These are phyloP conservation scores for Brachirus orientalis DNA, from an alignment of 2,113 vertebrate genomes.

Conservation along the genomic window DNA sequence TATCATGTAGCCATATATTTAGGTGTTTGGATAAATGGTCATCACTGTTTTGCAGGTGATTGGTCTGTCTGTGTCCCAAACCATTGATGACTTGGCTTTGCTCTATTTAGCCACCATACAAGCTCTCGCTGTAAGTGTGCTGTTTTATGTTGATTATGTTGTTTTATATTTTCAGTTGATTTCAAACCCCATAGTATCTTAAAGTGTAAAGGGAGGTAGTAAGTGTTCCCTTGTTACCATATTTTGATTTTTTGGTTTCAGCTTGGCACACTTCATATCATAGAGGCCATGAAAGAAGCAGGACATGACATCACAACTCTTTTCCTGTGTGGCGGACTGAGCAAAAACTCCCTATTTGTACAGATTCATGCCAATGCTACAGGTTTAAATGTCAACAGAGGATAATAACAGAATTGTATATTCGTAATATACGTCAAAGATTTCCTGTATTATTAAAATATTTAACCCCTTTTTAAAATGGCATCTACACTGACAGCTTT, in stretches of 20 bases:
- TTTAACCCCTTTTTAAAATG: too few species aligned
- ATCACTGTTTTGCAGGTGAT: constrained; percentile 82
- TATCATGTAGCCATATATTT: too few species aligned
- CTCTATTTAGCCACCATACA: constrained; percentile 94
- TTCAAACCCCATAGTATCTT: constrained; percentile 8
- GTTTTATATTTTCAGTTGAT: constrained; percentile 8
- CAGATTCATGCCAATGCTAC: constrained; percentile 92
- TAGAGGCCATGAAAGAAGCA: constrained; percentile 88
- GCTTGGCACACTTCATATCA: constrained; percentile 93
- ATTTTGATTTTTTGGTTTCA: constrained; percentile 65
- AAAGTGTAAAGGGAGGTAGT: background rate
- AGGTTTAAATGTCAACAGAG: constrained; percentile 80
- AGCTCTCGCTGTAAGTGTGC: constrained; percentile 90
- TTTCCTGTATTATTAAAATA: too few species aligned
- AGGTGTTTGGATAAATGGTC: background rate
- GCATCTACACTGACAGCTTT: background rate
- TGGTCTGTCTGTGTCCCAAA: constrained; percentile 88
- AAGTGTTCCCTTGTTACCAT: too few species aligned
- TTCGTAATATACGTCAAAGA: background rate
- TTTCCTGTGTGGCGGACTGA: constrained; percentile 94
- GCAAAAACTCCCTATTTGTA: constrained; percentile 94
- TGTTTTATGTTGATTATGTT: background rate
- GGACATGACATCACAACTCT: constrained; percentile 89
- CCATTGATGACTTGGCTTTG: constrained; percentile 91
- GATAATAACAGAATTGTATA: background rate